Base-by-base conservation (phyloP, 2,797 vertebrate species). In the Periophthalmus magnuspinnatus region DNA sequence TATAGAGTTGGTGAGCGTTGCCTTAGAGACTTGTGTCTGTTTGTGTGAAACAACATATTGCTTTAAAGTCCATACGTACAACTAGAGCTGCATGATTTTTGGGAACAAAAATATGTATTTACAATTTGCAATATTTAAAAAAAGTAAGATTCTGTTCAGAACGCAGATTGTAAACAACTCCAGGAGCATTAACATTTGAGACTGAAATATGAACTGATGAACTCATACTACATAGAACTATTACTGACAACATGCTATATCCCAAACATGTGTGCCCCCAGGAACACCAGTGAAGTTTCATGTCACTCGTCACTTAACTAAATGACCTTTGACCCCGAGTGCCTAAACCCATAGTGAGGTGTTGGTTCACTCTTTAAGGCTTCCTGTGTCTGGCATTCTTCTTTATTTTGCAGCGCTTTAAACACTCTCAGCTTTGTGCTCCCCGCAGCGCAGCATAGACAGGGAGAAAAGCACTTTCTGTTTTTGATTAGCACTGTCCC, bases 341-440 rank as follows among this genome's bases (percentile, higher is more conserved):
- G 74, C 74, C 80, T 85, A 78, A 68, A 65, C 70, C 71, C 71
- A 69, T 80, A 75, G 76, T 45, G 81, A 93, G 90, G 93, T 93
- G 92, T 91, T 84, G 66, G 32, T 76, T 84, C 61, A 70, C 71
- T 79, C 71, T 75, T 75, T 81, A 76, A 47, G 73, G 72, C 74
- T 91, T 93, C 88, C 89, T 92, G 90, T 83, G 79, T 86, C 88
- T 89, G 85, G 76, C 80, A 80, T 92, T 90, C 79, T 80, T 86
- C 78, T 86, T 86, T 88, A 83, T 92, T 85, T 80, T 69, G 81
- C 69, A 81, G 77, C 66, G 60, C 65, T 86, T 85, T 77, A 84
- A 92, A 95, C 89, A 95, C 90, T 92, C 68, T 82, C 86, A 74
- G 90, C 94, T 93, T 93, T 97, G 93, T 96, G 94, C 93, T 89